Percentiles rank a stretch among this genome's conserved stretches.
Evolutionary conservation across 2,888 invertebrate species (phyloP).

Genomic region (Agonopterix arenella): DNA sequence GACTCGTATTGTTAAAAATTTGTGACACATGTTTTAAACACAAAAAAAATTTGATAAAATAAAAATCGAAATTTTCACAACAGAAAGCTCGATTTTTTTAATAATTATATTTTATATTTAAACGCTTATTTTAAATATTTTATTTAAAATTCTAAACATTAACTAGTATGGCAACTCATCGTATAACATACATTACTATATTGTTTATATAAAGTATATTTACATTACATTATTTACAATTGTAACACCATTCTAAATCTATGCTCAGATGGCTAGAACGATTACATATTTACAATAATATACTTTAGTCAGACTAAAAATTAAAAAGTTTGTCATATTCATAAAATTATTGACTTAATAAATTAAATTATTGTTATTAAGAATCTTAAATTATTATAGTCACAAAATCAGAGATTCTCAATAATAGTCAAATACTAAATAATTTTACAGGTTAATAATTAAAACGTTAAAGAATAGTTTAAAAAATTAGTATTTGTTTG

Average conservation of each 20-base stretch:
- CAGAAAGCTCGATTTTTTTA: slow-evolving; percentile 42
- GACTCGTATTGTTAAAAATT: neutral
- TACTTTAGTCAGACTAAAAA: too few relatives aligned
- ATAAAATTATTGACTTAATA: too few relatives aligned
- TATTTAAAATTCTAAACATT: slow-evolving; percentile 16
- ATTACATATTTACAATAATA: neutral
- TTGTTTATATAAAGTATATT: slow-evolving; percentile 11
- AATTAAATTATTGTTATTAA: too few relatives aligned
- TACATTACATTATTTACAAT: slow-evolving; percentile 16
- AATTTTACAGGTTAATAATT: too few relatives aligned
- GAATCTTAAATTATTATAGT: too few relatives aligned
- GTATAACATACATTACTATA: slow-evolving; percentile 34
- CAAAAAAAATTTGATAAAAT: too few relatives aligned
- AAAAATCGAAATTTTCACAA: slow-evolving; percentile 9
- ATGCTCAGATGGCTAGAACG: neutral
- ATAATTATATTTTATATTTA: slow-evolving; percentile 25
- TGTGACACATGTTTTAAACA: neutral
- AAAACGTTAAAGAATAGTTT: too few relatives aligned
- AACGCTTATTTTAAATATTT: slow-evolving; percentile 20
- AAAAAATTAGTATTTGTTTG: too few relatives aligned
- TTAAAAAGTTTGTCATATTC: too few relatives aligned
- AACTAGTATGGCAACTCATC: slow-evolving; percentile 52
- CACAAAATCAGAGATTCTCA: too few relatives aligned
- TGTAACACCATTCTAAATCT: slow-evolving; percentile 2
- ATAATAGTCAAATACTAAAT: too few relatives aligned